Conservation (phyloP, 2,113 vertebrate genomes). For the Hystrix cristata region DNA sequence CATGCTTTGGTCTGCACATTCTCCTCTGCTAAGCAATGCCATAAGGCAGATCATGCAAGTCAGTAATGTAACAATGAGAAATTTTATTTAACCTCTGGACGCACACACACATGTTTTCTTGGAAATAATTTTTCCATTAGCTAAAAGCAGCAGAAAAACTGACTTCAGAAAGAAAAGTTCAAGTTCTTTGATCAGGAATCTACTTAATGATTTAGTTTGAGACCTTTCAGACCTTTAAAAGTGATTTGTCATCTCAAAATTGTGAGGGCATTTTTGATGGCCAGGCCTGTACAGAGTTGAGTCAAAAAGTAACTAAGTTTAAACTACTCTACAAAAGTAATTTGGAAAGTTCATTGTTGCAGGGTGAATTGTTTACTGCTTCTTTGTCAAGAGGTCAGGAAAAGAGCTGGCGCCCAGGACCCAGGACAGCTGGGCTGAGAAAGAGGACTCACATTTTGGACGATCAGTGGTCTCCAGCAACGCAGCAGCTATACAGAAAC, state of each 20-base stretch:
- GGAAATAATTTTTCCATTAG: background rate
- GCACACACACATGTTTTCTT: background rate
- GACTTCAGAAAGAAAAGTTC: background rate
- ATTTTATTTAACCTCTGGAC: slow-evolving; percentile 11
- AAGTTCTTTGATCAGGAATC: background rate
- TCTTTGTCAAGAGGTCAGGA: background rate
- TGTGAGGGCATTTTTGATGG: background rate
- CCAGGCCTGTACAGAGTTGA: background rate
- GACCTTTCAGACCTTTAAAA: background rate
- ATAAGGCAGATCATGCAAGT: background rate
- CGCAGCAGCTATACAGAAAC: background rate
- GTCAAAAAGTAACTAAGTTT: background rate
- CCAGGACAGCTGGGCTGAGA: background rate
- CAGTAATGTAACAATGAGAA: background rate
- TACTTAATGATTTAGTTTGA: slow-evolving; percentile 27
- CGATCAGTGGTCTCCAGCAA: background rate
- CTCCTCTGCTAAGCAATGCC: background rate
- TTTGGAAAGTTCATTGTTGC: background rate
- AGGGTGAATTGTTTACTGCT: background rate
- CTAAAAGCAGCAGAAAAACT: slow-evolving; percentile 35
- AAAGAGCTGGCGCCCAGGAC: background rate
- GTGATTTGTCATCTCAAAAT: slow-evolving; percentile 29
- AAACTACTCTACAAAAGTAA: background rate
- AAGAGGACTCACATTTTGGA: background rate
- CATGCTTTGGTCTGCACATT: background rate